A percentile compares a stretch with the other conserved stretches of the same genome.
phyloP scores from a whole-genome alignment of 2,888 invertebrate genomes.

The Melanotus villosus region DNA sequence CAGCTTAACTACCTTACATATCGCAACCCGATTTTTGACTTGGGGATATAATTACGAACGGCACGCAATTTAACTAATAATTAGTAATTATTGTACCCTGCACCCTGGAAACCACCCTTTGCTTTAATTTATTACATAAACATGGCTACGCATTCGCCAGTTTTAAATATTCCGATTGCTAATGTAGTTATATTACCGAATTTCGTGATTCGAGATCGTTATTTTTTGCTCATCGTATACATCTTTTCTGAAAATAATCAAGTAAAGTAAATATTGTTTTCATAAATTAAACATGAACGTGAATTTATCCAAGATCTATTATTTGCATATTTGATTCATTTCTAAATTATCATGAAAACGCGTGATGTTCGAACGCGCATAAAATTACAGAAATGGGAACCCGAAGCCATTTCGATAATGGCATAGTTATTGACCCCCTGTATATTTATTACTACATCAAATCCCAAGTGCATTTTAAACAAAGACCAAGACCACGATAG shows the following conservation, averaged over 20 bases:
- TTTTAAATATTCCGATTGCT: slow-evolving; percentile 57
- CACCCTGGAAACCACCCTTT: slow-evolving; percentile 53
- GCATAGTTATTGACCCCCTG: slow-evolving; percentile 41
- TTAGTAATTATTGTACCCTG: slow-evolving; percentile 61
- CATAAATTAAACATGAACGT: slow-evolving; percentile 68
- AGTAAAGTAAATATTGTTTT: slow-evolving; percentile 68
- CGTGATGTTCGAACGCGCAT: slow-evolving; percentile 56
- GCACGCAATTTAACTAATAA: slow-evolving; percentile 66
- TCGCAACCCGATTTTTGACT: slow-evolving; percentile 61
- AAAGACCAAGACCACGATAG: neutral
- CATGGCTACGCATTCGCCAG: slow-evolving; percentile 49
- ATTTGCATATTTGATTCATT: slow-evolving; percentile 68
- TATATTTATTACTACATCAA: slow-evolving; percentile 34
- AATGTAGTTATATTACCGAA: slow-evolving; percentile 55
- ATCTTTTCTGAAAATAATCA: slow-evolving; percentile 65
- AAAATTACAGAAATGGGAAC: slow-evolving; percentile 57
- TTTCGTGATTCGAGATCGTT: slow-evolving; percentile 64
- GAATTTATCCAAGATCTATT: slow-evolving; percentile 66
- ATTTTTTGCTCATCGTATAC: slow-evolving; percentile 55
- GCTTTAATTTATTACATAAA: slow-evolving; percentile 54
- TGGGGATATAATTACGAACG: slow-evolving; percentile 61
- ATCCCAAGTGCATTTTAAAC: slow-evolving; percentile 26
- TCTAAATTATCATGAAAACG: slow-evolving; percentile 55
- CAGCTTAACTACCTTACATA: slow-evolving; percentile 52
- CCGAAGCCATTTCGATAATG: slow-evolving; percentile 54